These are phyloP conservation scores for Desoria tigrina DNA, from an alignment of 2,888 invertebrate genomes.

Conservation along the genomic window DNA sequence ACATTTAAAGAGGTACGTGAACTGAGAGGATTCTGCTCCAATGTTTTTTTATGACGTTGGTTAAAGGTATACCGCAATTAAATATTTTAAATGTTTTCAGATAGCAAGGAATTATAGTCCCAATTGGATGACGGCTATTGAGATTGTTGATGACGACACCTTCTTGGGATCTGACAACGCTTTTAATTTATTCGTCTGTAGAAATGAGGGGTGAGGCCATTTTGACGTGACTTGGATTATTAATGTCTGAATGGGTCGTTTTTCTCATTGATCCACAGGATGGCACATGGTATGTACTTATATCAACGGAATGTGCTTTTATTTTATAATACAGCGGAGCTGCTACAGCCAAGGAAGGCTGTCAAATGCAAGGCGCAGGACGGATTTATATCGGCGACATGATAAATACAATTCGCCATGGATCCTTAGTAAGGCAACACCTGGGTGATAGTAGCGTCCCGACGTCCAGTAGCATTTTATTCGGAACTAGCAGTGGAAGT, in stretches of 20 bases:
- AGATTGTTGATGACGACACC: conserved; percentile 95
- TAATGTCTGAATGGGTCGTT: not conserved
- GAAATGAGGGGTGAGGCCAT: conserved; percentile 81
- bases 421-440: conserved; percentile 90
- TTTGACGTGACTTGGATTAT: not conserved
- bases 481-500: conserved; percentile 73
- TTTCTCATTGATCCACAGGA: not conserved
- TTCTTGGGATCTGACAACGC: conserved; percentile 96
- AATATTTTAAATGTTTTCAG: conserved; percentile 49
- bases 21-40: no score
- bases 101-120: conserved; percentile 94
- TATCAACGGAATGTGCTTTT: conserved; percentile 2
- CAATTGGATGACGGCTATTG: conserved; percentile 97
- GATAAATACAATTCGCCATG: conserved; percentile 93
- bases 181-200: conserved; percentile 92
- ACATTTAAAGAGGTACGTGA: conserved; percentile 79
- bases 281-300: not conserved
- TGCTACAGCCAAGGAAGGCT: conserved; percentile 93
- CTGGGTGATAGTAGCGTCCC: conserved; percentile 84
- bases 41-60: no score
- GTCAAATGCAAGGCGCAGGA: conserved; percentile 91
- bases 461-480: conserved; percentile 82
- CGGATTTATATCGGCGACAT: conserved; percentile 95
- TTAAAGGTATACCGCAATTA: no score
- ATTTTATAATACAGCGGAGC: conserved; percentile 70